These are phyloP conservation scores for Oreochromis tanganicae DNA, from an alignment of 2,113 vertebrate species.

Conservation along the genomic window DNA sequence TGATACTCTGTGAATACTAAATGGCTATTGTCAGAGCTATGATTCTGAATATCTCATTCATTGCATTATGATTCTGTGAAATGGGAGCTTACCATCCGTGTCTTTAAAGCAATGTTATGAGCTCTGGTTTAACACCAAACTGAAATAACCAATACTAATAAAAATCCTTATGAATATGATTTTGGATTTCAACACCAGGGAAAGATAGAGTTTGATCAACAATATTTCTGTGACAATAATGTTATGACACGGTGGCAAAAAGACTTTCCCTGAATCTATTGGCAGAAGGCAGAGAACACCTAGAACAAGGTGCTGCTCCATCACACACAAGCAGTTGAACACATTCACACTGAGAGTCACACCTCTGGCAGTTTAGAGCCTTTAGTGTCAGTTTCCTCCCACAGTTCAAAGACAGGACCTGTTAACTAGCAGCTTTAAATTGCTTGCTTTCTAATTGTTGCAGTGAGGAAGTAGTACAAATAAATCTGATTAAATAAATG, in stretches of 20 bases:
- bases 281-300: background rate
- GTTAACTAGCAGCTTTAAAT: background rate
- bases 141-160: background rate
- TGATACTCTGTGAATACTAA: background rate
- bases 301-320: background rate
- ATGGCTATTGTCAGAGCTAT: background rate
- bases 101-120: background rate
- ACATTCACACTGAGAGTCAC: conserved; percentile 1
- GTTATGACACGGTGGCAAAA: background rate
- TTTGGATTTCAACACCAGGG: background rate
- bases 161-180: background rate
- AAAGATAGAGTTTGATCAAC: background rate
- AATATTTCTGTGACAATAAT: background rate
- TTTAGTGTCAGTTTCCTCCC: background rate
- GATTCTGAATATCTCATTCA: background rate
- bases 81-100: background rate
- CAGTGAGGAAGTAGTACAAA: background rate
- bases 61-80: background rate
- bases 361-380: background rate
- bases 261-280: background rate
- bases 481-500: background rate
- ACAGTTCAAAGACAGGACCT: background rate
- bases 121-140: background rate
- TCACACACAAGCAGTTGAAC: background rate
- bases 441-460: background rate